Evolutionary conservation across 2,113 vertebrate genomes (phyloP), one percentile per base, ranked within the genome.

Genomic region (Stomatorhinus ivindoensis): DNA sequence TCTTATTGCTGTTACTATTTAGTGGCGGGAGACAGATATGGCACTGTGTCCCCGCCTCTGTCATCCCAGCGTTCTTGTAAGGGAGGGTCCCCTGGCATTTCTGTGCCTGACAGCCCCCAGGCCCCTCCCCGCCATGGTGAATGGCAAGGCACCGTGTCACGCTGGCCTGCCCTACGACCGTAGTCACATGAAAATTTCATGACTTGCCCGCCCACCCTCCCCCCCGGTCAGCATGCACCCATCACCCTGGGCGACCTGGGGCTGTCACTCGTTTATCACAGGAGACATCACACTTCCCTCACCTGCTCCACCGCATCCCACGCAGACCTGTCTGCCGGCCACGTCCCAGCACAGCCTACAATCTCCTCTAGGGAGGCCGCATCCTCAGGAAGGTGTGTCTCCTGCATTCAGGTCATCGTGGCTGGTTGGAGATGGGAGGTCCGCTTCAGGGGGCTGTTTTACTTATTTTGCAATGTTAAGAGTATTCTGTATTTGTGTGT

Each of bases 251-350:
- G 44, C 15, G 44, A 5, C 65, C 47, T 31, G 50, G 47, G 24
- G 47, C 46, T 80, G 88, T 88, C 88, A 88, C 88, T 80, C 35
- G 21, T 76, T 88, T 42, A 51, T 88, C 88, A 88, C 69, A 19
- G 69, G 88, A 31, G 69, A 82, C 69, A 47, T 88, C 88, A 27
- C 47, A 19, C 69, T 31, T 53, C 31, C 31, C 87, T 8, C 65
- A 13, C 24, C 55, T 58, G 42, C 53, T 69, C 87, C 87, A 69
- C 31, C 11, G 58, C 35, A n/a, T 69, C 55, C 55, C 42, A 42
- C 58, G 55, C 55, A 44, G 58, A 55, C 61, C 53, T 42, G 61
- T 21, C 27, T 24, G 39, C 87, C 58, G 53, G 55, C 51, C 87
- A 5, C 39, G n/a, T 73, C 87, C 61, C 58, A 8, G 61, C 44